Percentiles rank a stretch among this genome's conserved stretches.
Evolutionary conservation across 2,888 invertebrate genomes (phyloP).

Genomic region (Lepidocyrtoides sp.): DNA sequence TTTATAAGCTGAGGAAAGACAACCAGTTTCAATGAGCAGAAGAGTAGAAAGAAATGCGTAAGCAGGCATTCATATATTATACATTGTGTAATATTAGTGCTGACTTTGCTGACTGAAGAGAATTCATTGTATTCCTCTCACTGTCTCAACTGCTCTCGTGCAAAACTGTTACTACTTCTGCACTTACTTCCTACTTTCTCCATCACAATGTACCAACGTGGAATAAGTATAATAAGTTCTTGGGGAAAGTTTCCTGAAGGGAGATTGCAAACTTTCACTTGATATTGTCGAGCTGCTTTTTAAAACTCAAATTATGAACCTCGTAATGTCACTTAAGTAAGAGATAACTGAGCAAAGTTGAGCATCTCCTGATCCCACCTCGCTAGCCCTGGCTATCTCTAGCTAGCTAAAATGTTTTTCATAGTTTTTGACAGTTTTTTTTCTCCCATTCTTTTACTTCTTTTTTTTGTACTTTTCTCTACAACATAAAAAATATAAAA

Average conservation of each 20-base stretch:
- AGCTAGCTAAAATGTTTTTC: slow-evolving; percentile 61
- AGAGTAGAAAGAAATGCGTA: slow-evolving; percentile 6
- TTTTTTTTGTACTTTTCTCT: neutral
- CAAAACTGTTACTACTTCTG: neutral
- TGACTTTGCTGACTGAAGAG: neutral
- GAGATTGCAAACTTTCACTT: slow-evolving; percentile 66
- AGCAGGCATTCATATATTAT: neutral
- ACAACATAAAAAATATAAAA: neutral
- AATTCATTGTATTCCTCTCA: neutral
- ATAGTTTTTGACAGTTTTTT: slow-evolving; percentile 73
- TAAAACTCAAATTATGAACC: slow-evolving; percentile 76
- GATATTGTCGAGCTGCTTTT: slow-evolving; percentile 75
- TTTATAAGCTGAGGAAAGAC: neutral
- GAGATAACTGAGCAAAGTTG: slow-evolving; percentile 71
- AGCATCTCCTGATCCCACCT: slow-evolving; percentile 61
- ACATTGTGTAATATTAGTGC: neutral
- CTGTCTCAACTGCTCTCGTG: neutral
- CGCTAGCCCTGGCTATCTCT: slow-evolving; percentile 36
- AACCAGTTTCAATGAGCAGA: neutral
- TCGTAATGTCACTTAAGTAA: slow-evolving; percentile 78
- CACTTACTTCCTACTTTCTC: too few species aligned
- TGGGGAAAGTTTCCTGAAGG: slow-evolving; percentile 54
- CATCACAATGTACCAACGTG: neutral
- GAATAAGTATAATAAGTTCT: slow-evolving; percentile 1
- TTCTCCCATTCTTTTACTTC: neutral